Evolutionary conservation across 2,888 invertebrate species (phyloP).

Genomic region (Chirona hameri): DNA sequence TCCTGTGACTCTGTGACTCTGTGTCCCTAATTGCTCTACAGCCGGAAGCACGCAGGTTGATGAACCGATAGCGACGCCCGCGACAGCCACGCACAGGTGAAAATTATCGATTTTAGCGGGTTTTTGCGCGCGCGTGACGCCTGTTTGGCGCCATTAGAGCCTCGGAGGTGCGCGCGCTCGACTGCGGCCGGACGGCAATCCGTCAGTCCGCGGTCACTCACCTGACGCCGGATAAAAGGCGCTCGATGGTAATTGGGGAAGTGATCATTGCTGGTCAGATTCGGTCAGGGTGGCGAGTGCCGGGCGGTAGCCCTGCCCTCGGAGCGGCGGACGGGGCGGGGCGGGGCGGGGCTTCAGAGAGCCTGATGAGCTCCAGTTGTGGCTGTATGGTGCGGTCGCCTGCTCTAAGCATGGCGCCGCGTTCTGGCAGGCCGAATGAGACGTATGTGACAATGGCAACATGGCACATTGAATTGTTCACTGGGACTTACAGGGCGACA

Average conservation of each 20-base stretch:
- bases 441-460: no score
- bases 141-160: not conserved
- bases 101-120: slow-evolving; percentile 10
- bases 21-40: slow-evolving; percentile 1
- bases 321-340: not conserved
- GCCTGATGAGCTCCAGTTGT: no score
- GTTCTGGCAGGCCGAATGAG: no score
- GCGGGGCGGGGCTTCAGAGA: not conserved
- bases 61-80: slow-evolving; percentile 8
- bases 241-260: not conserved
- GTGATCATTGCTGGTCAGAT: not conserved
- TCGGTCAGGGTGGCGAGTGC: not conserved
- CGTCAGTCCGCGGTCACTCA: not conserved
- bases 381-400: no score
- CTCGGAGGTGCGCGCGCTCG: not conserved
- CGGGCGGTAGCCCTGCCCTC: not conserved
- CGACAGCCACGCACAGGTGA: slow-evolving; percentile 9
- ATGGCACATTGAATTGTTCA: no score
- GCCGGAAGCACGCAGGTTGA: slow-evolving; percentile 24
- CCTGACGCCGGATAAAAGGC: not conserved
- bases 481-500: no score
- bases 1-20: no score
- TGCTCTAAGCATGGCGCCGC: no score
- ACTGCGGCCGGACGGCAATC: not conserved
- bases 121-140: slow-evolving; percentile 2